These are phyloP conservation scores for Pantelozetes paolii DNA, from an alignment of 2,888 invertebrate species.

Conservation along the genomic window DNA sequence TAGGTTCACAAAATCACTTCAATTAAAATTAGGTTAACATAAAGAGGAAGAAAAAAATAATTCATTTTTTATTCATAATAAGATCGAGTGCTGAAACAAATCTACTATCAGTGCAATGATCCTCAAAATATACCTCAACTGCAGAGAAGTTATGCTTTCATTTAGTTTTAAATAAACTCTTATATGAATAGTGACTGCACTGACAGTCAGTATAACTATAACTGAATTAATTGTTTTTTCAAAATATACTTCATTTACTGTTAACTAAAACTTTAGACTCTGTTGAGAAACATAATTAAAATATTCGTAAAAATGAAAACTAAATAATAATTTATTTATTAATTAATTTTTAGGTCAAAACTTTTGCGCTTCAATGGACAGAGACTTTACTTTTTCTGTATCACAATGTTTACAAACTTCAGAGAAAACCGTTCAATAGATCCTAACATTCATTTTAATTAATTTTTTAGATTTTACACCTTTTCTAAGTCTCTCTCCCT, in stretches of 20 bases:
- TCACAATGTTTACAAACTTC: too few relatives aligned
- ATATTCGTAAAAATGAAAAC: background rate
- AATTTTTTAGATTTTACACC: too few relatives aligned
- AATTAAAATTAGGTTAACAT: conserved; percentile 10
- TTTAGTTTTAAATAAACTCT: background rate
- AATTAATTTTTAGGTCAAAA: conserved; percentile 32
- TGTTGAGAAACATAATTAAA: background rate
- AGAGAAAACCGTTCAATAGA: too few relatives aligned
- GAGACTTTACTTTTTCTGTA: too few relatives aligned
- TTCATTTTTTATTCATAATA: conserved; percentile 27
- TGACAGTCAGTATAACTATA: too few relatives aligned
- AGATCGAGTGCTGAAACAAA: conserved; percentile 3
- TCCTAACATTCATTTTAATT: too few relatives aligned
- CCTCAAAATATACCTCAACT: background rate
- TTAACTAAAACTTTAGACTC: background rate
- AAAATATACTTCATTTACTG: background rate
- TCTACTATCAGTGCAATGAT: conserved; percentile 16
- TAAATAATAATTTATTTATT: conserved; percentile 3
- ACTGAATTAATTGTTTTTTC: too few relatives aligned
- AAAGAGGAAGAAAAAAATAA: conserved; percentile 30
- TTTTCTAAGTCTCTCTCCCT: too few relatives aligned
- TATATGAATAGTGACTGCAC: background rate
- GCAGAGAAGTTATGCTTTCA: background rate
- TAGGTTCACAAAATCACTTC: conserved; percentile 1
- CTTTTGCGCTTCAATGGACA: background rate